Conservation (phyloP, 2,113 vertebrate species). For the Periophthalmodon schlosseri region DNA sequence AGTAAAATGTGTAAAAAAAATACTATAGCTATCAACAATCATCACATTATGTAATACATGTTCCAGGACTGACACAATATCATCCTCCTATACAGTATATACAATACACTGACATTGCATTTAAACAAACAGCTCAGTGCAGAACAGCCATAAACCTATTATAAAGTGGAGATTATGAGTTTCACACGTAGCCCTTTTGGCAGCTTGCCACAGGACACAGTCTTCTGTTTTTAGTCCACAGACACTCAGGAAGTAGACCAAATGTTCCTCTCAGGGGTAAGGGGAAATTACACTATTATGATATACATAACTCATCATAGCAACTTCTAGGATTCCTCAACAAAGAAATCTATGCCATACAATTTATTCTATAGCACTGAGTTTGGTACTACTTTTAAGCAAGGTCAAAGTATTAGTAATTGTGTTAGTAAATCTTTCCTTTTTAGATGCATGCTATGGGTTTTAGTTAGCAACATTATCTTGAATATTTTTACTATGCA, state of each 20-base stretch:
- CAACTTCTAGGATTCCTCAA: constrained; percentile 8
- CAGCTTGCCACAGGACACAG: constrained; percentile 48
- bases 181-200: constrained; percentile 48
- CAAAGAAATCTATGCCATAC: background rate
- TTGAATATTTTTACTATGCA: background rate
- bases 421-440: background rate
- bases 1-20: constrained; percentile 9
- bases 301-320: constrained; percentile 8
- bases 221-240: constrained; percentile 35
- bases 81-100: background rate
- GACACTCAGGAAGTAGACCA: constrained; percentile 32
- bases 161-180: constrained; percentile 35
- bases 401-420: background rate
- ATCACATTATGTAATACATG: background rate
- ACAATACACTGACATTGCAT: background rate
- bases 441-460: background rate
- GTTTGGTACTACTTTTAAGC: background rate
- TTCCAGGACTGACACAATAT: constrained; percentile 14
- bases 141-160: constrained; percentile 35
- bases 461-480: background rate
- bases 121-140: constrained; percentile 19
- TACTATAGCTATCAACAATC: background rate
- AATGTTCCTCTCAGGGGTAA: constrained; percentile 31
- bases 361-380: background rate
- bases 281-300: constrained; percentile 42